Evolutionary conservation across 2,113 vertebrate species (phyloP).

Genomic region (Procavia capensis): DNA sequence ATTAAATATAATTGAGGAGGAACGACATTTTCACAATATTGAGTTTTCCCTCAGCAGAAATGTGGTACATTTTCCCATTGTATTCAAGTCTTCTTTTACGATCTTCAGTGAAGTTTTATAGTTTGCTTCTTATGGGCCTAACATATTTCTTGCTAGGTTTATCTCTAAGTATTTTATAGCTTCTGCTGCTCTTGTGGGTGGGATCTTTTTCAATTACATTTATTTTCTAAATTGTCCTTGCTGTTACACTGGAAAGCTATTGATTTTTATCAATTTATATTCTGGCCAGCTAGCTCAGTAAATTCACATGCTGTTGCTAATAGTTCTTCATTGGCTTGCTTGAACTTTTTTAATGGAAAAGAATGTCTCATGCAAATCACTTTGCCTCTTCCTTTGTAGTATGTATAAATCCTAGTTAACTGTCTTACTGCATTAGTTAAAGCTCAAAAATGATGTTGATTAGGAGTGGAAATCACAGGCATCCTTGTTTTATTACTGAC

Average conservation of each 20-base stretch:
- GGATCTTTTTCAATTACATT: neutral
- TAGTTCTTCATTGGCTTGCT: neutral
- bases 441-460: neutral
- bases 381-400: constrained; percentile 18
- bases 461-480: neutral
- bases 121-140: neutral
- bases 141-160: neutral
- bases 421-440: neutral
- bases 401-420: neutral
- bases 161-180: neutral
- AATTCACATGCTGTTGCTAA: neutral
- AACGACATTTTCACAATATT: neutral
- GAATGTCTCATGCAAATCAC: neutral
- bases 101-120: neutral
- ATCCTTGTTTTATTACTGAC: neutral
- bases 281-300: neutral
- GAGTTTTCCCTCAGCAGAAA: neutral
- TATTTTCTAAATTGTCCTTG: neutral
- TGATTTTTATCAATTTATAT: neutral
- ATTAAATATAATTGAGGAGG: neutral
- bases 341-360: neutral
- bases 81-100: neutral
- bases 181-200: neutral
- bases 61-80: neutral
- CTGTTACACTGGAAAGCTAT: neutral